Base-by-base conservation (phyloP, 2,113 vertebrate species). In the Rhinolophus sinicus region DNA sequence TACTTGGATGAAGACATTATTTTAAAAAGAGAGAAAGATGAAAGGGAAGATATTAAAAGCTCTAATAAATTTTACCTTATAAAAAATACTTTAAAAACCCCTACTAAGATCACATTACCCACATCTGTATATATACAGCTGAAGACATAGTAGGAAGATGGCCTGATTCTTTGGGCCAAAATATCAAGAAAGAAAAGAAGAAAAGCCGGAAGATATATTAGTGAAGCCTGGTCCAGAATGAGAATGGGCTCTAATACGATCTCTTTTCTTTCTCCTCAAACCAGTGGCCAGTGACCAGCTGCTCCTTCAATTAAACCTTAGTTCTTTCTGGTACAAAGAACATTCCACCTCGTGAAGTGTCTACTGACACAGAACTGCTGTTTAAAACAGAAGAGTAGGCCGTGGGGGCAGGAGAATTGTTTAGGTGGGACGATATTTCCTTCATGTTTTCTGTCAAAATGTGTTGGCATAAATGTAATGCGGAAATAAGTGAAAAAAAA, bases 371-470 rank as follows among this genome's bases (percentile, higher is more conserved):
- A 26, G 30, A 50, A n/a, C 12, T 70, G 67, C 19, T 47, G 15
- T 58, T 65, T 26, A 67, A 56, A 54, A 24, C 22, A 64, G 15
- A 52, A 75, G 26, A 83, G 11, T 19, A 54, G 24, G 28, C 19
- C 6, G 2, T 58, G 44, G 26, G 69, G 26, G 18, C 22, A 47
- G 54, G 21, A 35, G 33, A 38, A 4, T 75, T 60, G 12, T 56
- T 72, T 62, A 52, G 8, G 3, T 58, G 22, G 1, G 16, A 15
- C 15, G 94, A 60, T 35, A 8, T 38, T 84, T 67, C 52, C 64
- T 73, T 84, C 9, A n/a, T 50, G 87, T 73, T 80, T 77, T 50
- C 94, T 88, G 60, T 84, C 52, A 75, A 92, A 95, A 85, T 91
- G 22, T 65, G 69, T 90, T 90, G 26, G 64, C 15, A 82, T 72